These are phyloP conservation scores for Volucella inanis DNA, from an alignment of 2,888 invertebrate genomes.

Conservation along the genomic window DNA sequence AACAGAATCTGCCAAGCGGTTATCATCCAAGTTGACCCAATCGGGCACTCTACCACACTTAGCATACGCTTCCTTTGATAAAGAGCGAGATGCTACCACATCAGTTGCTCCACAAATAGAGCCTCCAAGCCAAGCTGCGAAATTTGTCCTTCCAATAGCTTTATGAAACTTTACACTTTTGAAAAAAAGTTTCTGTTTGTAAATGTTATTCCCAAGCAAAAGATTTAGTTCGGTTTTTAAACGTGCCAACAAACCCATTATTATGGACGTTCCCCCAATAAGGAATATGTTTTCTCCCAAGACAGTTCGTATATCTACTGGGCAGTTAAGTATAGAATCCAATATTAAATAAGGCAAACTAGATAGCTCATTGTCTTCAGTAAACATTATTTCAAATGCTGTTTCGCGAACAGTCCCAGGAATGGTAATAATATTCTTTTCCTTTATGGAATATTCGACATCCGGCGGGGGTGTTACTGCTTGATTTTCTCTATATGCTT, in stretches of 20 bases:
- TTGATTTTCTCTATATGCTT: conserved; percentile 83
- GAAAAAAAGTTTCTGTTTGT: conserved; percentile 86
- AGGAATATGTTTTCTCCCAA: conserved; percentile 93
- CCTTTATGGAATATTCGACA: conserved; percentile 87
- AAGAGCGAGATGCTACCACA: conserved; percentile 87
- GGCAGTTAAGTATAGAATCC: conserved; percentile 91
- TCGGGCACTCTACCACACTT: conserved; percentile 89
- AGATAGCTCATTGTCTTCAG: conserved; percentile 91
- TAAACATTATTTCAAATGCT: conserved; percentile 93
- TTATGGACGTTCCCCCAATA: conserved; percentile 93
- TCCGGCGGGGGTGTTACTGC: conserved; percentile 84
- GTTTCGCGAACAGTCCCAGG: conserved; percentile 90
- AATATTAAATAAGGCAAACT: conserved; percentile 93
- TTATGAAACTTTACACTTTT: conserved; percentile 91
- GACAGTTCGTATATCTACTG: conserved; percentile 90
- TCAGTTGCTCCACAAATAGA: conserved; percentile 91
- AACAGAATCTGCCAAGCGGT: conserved; percentile 77
- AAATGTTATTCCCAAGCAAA: conserved; percentile 86
- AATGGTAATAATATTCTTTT: conserved; percentile 86
- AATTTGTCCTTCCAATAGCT: conserved; percentile 91
- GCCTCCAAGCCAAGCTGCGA: conserved; percentile 93
- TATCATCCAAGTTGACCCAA: conserved; percentile 86
- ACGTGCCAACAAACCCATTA: conserved; percentile 92
- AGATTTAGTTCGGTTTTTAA: conserved; percentile 90
- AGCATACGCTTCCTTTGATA: conserved; percentile 90